These are phyloP conservation scores for Cephus rjabovi DNA, from an alignment of 2,888 invertebrate species.

Conservation along the genomic window DNA sequence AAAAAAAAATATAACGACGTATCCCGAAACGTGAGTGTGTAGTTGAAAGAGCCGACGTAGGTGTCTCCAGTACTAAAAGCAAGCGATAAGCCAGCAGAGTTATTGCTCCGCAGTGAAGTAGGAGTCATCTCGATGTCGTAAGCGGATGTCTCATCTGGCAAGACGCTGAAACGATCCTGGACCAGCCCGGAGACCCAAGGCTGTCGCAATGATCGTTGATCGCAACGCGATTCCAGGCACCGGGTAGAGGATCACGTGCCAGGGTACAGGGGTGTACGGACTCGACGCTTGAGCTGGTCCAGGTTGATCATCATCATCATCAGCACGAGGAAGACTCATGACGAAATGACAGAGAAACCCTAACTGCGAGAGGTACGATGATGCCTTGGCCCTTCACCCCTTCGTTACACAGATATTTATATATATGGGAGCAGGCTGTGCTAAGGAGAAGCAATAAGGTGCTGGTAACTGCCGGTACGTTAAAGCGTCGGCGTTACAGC, in stretches of 20 bases:
- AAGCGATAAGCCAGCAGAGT: conserved; percentile 31
- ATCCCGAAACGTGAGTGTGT: conserved; percentile 13
- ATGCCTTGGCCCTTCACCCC: background rate
- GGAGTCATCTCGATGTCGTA: background rate
- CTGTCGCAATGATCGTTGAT: conserved; percentile 12
- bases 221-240: background rate
- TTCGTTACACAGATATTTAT: background rate
- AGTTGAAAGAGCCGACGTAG: conserved; percentile 12
- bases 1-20: background rate
- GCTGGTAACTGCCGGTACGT: conserved; percentile 31
- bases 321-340: background rate
- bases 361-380: background rate
- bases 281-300: conserved; percentile 9
- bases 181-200: conserved; percentile 2
- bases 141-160: background rate
- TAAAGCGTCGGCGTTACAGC: conserved; percentile 39
- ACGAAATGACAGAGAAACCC: background rate
- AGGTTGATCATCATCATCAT: background rate
- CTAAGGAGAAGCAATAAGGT: conserved; percentile 37
- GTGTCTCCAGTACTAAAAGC: conserved; percentile 27
- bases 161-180: background rate
- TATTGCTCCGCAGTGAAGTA: conserved; percentile 23
- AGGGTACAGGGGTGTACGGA: conserved; percentile 6
- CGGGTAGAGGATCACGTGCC: conserved; percentile 15
- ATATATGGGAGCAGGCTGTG: background rate